Base-by-base conservation (phyloP, 2,113 vertebrate genomes). In the Riparia riparia region DNA sequence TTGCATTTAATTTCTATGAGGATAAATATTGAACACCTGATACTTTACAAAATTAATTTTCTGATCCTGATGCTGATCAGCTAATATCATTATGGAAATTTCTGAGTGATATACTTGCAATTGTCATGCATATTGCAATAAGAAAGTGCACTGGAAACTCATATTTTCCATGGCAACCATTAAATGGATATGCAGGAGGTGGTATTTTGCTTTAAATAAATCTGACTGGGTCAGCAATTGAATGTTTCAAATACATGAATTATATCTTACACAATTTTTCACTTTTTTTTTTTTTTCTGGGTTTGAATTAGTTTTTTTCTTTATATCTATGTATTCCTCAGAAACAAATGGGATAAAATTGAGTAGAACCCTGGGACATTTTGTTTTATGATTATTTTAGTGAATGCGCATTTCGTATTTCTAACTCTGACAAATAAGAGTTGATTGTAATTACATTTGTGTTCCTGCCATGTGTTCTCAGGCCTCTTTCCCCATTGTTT, bases 161-260 rank as follows among this genome's bases (percentile, higher is more conserved):
- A 93, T 73, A 90, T 92, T 96, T 95, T 68, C 95, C 85, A 97
- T 96, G 88, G 74, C n/a, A 97, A 96, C 95, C 71, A 83, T 96
- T 96, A 97, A 95, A 90, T 96, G 76, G 85, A 85, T 96, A 92
- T 94, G 82, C 82, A 86, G 79, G 19, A 90, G 34, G 71, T 83
- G 39, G 34, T 93, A 57, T 94, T 95, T 95, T 85, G 6, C 74
- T 93, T 95, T 95, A 93, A 94, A 92, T 96, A 96, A 95, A 93
- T 80, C 63, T 93, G 85, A 51, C 79, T 68, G 25, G 85, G 71
- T 96, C 95, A 96, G 82, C 60, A 95, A 92, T 26, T 68, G 66
- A 86, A 70, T 28, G 51, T 88, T 94, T 93, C 66, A 81, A 93
- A 94, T 81, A 83, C n/a, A 81, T 74, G 1, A 73, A 82, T 87